Percentiles rank a stretch among this genome's conserved stretches.
Conservation (phyloP, 2,888 invertebrate genomes). For the Acanthacorydalis orientalis region DNA sequence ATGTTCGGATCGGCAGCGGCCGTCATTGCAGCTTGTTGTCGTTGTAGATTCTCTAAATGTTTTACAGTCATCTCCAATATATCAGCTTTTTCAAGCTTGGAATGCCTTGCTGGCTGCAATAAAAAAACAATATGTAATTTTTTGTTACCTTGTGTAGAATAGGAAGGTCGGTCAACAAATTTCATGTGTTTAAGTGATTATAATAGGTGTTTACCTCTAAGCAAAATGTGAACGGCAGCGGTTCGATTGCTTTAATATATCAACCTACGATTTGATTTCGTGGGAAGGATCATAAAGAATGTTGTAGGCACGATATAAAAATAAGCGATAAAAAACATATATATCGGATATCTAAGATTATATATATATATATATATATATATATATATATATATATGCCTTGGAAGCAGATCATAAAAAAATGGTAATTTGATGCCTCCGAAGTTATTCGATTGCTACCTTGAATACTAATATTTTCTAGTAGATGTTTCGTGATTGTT, state of each 20-base stretch:
- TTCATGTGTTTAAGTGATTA: neutral
- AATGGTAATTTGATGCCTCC: no score
- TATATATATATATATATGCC: slow-evolving; percentile 1
- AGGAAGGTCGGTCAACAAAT: no score
- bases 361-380: neutral
- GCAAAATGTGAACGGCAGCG: no score
- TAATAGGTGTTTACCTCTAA: neutral
- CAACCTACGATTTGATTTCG: no score
- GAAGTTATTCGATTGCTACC: no score
- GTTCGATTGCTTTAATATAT: no score
- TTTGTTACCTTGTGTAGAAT: neutral
- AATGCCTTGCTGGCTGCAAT: slow-evolving; percentile 77
- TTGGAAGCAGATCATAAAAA: neutral
- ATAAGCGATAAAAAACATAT: neutral
- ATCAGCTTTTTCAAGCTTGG: slow-evolving; percentile 91
- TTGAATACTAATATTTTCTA: no score
- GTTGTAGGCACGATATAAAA: neutral
- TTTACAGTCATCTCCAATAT: slow-evolving; percentile 90
- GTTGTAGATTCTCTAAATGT: slow-evolving; percentile 75
- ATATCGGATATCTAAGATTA: neutral
- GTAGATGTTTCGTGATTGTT: no score
- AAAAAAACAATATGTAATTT: slow-evolving; percentile 8
- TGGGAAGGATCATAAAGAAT: no score
- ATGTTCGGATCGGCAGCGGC: slow-evolving; percentile 73
- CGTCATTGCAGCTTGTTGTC: slow-evolving; percentile 69